phyloP scores from a whole-genome alignment of 2,888 invertebrate genomes.

The Endotricha flammealis region DNA sequence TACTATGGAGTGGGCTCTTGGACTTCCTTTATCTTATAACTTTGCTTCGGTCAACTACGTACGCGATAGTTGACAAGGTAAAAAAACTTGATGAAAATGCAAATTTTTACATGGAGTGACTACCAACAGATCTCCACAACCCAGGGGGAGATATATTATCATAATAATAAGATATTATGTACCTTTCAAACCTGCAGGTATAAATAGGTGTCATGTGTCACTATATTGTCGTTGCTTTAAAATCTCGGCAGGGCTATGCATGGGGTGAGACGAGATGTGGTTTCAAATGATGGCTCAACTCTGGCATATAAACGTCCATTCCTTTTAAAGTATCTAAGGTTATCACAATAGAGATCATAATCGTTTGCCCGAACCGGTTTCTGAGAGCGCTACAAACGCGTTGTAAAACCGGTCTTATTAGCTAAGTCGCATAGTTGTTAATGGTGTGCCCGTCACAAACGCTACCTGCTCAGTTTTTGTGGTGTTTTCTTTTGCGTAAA shows the following conservation, averaged over 20 bases:
- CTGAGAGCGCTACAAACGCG: constrained; percentile 33
- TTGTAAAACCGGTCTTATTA: constrained; percentile 60
- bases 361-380: constrained; percentile 37
- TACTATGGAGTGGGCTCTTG: too few species aligned
- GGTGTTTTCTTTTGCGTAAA: constrained; percentile 65
- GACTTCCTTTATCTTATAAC: too few species aligned
- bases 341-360: constrained; percentile 42
- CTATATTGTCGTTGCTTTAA: constrained; percentile 41
- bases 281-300: constrained; percentile 32
- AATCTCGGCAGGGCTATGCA: constrained; percentile 63
- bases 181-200: background rate
- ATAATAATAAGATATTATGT: background rate
- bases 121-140: too few species aligned
- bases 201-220: constrained; percentile 1
- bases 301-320: constrained; percentile 11
- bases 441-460: constrained; percentile 43
- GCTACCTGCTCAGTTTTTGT: constrained; percentile 72
- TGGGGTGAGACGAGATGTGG: constrained; percentile 38
- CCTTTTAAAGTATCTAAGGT: constrained; percentile 27
- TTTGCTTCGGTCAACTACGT: too few species aligned
- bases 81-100: too few species aligned
- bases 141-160: too few species aligned
- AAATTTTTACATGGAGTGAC: too few species aligned
- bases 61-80: too few species aligned
- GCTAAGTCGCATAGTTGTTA: constrained; percentile 51